phyloP scores from a whole-genome alignment of 2,888 invertebrate species.

The Adineta ricciae region DNA sequence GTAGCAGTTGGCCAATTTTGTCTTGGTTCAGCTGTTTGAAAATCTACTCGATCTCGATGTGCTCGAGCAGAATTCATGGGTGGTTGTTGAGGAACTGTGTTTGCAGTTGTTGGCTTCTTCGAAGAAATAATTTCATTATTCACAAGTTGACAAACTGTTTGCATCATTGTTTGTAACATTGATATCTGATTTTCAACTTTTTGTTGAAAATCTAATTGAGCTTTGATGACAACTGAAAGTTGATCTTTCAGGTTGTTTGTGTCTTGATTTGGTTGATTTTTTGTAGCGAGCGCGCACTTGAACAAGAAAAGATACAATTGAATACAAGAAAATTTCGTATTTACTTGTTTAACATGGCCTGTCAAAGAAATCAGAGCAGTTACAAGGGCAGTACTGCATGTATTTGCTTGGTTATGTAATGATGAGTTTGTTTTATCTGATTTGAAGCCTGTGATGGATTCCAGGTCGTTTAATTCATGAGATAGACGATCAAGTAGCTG shows the following conservation, averaged over 20 bases:
- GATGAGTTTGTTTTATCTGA: neutral
- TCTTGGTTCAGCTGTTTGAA: neutral
- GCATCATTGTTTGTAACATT: constrained; percentile 18
- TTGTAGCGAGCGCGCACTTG: neutral
- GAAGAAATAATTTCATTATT: neutral
- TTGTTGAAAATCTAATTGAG: constrained; percentile 16
- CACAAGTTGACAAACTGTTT: constrained; percentile 8
- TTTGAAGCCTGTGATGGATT: neutral
- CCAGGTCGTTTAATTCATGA: neutral
- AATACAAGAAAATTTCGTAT: too few relatives aligned
- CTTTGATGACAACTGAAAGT: neutral
- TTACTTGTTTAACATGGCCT: constrained; percentile 13
- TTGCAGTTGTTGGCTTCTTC: neutral
- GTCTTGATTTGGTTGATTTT: neutral
- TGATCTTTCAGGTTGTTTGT: neutral
- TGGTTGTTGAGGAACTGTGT: neutral
- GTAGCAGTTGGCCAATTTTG: neutral
- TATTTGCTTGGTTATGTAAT: neutral
- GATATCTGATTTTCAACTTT: constrained; percentile 12
- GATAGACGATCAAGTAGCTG: constrained; percentile 10
- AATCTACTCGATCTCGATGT: neutral
- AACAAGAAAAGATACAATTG: neutral
- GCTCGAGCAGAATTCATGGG: neutral
- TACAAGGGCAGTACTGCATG: constrained; percentile 9
- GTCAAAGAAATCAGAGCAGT: neutral